These are phyloP conservation scores for Gallinago media DNA, from an alignment of 2,113 vertebrate genomes.

Conservation along the genomic window DNA sequence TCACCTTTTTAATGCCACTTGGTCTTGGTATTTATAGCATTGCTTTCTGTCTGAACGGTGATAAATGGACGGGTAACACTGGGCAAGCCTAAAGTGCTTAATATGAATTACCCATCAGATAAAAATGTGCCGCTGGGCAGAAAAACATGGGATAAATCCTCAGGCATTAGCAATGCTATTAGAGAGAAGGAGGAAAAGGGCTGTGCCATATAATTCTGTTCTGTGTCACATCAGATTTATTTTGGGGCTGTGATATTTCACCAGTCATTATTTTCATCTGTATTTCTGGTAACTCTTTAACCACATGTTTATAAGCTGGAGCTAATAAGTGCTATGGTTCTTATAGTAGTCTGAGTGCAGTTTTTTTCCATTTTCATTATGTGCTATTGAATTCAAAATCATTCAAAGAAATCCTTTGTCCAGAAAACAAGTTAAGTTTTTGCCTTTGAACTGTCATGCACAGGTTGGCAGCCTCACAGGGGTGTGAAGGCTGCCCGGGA, in stretches of 20 bases:
- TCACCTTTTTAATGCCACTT: not conserved
- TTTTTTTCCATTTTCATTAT: not conserved
- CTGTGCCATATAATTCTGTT: not conserved
- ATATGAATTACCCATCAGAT: not conserved
- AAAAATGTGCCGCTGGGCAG: not conserved
- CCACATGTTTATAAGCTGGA: not conserved
- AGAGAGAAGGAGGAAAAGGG: not conserved
- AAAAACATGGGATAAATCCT: not conserved
- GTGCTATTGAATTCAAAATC: not conserved
- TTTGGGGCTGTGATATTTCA: not conserved
- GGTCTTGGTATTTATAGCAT: not conserved
- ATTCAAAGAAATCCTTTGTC: not conserved
- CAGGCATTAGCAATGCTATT: not conserved
- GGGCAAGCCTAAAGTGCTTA: not conserved
- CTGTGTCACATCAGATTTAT: not conserved
- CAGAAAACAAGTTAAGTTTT: not conserved
- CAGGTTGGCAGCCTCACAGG: not conserved
- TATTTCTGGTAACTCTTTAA: not conserved
- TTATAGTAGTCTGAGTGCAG: not conserved
- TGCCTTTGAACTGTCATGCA: not conserved
- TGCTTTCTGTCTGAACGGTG: not conserved
- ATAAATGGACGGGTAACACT: not conserved
- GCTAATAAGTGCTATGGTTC: not conserved
- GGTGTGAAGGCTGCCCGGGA: accelerated
- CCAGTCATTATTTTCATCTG: not conserved